phyloP scores from a whole-genome alignment of 2,113 vertebrate species.

The Mirza zaza region DNA sequence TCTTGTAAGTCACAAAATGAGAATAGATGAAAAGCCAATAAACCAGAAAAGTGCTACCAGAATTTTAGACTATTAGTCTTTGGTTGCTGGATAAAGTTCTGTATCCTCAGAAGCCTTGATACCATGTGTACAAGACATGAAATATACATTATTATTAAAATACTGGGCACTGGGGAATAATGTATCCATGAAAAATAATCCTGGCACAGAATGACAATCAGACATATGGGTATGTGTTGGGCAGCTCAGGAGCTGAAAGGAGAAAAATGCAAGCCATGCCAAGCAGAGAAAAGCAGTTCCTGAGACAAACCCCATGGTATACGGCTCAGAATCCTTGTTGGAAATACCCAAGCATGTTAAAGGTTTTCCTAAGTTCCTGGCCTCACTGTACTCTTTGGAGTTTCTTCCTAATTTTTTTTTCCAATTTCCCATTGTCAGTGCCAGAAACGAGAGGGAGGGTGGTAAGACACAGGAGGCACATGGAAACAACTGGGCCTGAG shows the following conservation, averaged over 20 bases:
- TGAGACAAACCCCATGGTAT: not conserved
- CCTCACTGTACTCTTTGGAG: not conserved
- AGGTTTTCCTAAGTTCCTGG: not conserved
- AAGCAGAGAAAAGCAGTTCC: not conserved
- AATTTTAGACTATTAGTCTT: not conserved
- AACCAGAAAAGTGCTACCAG: not conserved
- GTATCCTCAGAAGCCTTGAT: not conserved
- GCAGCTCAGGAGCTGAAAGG: not conserved
- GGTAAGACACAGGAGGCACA: not conserved
- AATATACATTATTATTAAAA: not conserved
- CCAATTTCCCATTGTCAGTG: not conserved
- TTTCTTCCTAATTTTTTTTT: not conserved
- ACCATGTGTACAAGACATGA: not conserved
- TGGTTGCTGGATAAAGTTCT: not conserved
- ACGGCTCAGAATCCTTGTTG: not conserved
- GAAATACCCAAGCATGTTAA: not conserved
- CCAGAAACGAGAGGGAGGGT: not conserved
- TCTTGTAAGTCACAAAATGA: not conserved
- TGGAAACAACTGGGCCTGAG: not conserved
- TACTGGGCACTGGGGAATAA: not conserved
- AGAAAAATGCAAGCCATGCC: not conserved
- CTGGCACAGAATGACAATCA: not conserved
- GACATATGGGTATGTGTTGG: not conserved
- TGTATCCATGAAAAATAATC: not conserved
- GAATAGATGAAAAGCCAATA: not conserved